Evolutionary conservation across 1,140 invertebrate species (phyloP), one percentile per base, ranked within the genome.

Genomic region (Pectinophora gossypiella): DNA sequence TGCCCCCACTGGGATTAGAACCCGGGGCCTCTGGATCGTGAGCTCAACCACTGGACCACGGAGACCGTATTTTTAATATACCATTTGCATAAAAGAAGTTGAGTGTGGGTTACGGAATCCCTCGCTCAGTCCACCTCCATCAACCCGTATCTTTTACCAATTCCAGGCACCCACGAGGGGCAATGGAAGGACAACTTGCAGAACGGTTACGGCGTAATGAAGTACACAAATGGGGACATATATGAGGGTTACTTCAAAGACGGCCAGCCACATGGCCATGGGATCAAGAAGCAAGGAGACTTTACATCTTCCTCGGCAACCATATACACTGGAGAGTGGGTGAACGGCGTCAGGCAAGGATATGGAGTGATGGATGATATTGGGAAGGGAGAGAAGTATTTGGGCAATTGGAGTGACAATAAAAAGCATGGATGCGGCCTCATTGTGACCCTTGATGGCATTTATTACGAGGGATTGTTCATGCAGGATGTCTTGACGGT

Each of bases 281-380:
- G 96, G 6, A 91, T 94, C 42, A 91, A 94, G 55, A 93, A 93
- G 55, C 93, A 94, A 72, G 95, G 95, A 21, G 92, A 93, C 62
- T 95, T 95, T 64, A 93, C 92, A 50, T 89, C 92, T 1, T 91
- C 91, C 10, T 89, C 91, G 9, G 94, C 94, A 4, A 94, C 92
- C 12, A 90, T 96, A 56, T 97, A 97, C 71, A 94, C 96, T 46
- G 96, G 95, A 9, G 95, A 97, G 77, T 97, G 95, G 94, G 85
- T 89, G 9, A 85, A 83, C 20, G 95, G 95, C 20, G 89, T 91
- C 0, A 93, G 92, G 66, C 91, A 93, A 64, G 95, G 96, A 0
- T 97, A 97, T 71, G 95, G 95, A 9, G 94, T 97, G 2, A 92
- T 96, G 89, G 95, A 96, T 71, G 94, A 96, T 72, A 94, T 96